Percentiles rank a stretch among this genome's conserved stretches.
Conservation (phyloP, 1,140 invertebrate species). For the Caligus rogercresseyi region DNA sequence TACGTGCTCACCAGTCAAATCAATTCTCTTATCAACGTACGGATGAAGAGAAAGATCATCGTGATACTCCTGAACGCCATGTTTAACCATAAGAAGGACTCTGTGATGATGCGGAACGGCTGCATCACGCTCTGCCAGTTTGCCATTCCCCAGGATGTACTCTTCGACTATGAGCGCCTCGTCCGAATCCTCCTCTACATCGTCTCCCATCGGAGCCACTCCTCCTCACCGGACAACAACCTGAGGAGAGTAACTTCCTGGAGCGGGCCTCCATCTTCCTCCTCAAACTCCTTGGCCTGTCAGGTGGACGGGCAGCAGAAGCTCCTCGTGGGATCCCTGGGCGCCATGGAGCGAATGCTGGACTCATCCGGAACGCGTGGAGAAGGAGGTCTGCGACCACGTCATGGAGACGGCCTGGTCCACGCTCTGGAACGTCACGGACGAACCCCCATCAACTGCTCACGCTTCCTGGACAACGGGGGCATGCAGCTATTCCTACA, state of each 20-base stretch:
- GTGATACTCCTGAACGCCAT: constrained; percentile 66
- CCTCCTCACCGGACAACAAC: not conserved
- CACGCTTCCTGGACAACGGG: constrained; percentile 59
- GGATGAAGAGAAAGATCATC: constrained; percentile 57
- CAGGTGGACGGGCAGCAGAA: constrained; percentile 86
- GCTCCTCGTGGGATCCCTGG: constrained; percentile 64
- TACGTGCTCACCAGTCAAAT: constrained; percentile 25
- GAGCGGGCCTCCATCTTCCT: not conserved
- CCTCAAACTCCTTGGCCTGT: constrained; percentile 81
- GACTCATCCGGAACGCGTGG: constrained; percentile 32
- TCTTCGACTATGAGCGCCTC: constrained; percentile 28
- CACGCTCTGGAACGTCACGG: constrained; percentile 94
- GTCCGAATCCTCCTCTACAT: constrained; percentile 52
- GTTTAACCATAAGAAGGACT: constrained; percentile 57
- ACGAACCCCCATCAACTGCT: constrained; percentile 80
- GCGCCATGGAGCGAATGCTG: constrained; percentile 48
- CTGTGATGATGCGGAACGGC: constrained; percentile 86
- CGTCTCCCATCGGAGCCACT: constrained; percentile 55
- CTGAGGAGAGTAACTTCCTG: not conserved
- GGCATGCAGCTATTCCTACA: constrained; percentile 71
- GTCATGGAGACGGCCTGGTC: constrained; percentile 95
- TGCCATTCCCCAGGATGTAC: constrained; percentile 80
- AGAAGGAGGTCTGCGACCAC: constrained; percentile 63
- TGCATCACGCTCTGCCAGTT: constrained; percentile 87
- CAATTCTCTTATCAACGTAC: constrained; percentile 24